Percentiles rank a stretch among this genome's conserved stretches.
These are phyloP conservation scores for Caenorhabditis sp. DNA, from an alignment of 2,888 invertebrate species.

Conservation along the genomic window DNA sequence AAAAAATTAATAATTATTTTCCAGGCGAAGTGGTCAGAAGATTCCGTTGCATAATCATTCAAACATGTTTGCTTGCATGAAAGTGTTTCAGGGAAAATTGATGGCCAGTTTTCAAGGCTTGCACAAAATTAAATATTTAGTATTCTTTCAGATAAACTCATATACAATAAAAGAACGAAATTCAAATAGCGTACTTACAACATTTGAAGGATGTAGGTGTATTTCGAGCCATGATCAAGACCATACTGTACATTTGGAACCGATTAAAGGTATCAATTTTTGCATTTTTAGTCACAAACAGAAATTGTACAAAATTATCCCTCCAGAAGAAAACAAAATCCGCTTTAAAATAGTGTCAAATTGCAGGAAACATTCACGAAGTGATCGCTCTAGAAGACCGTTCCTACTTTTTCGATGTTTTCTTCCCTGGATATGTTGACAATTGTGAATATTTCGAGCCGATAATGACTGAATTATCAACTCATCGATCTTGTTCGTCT, in stretches of 20 bases:
- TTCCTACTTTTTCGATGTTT: constrained; percentile 62
- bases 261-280: constrained; percentile 7
- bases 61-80: constrained; percentile 54
- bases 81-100: constrained; percentile 51
- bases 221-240: not conserved
- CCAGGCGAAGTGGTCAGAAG: constrained; percentile 10
- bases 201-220: constrained; percentile 44
- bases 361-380: constrained; percentile 37
- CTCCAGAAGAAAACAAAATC: no score
- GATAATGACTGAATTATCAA: not conserved
- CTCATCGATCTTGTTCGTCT: not conserved
- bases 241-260: constrained; percentile 12
- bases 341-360: no score
- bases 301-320: no score
- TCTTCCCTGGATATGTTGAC: constrained; percentile 47
- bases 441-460: not conserved
- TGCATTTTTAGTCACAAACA: no score
- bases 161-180: constrained; percentile 3
- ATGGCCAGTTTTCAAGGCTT: constrained; percentile 24
- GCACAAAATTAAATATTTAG: not conserved
- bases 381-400: constrained; percentile 47
- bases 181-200: constrained; percentile 12
- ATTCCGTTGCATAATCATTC: constrained; percentile 64
- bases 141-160: constrained; percentile 8
- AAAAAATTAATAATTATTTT: constrained; percentile 2